phyloP scores from a whole-genome alignment of 2,113 vertebrate genomes.

The pig (Sus scrofa) region T2T-Sscrofa CM000822.6:664501-665000 shows the following conservation, averaged over 20 bases:
- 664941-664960: background rate
- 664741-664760: constrained; percentile 89
- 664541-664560: background rate
- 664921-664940: background rate
- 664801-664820: constrained; percentile 88
- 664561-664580: too few species aligned
- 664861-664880: constrained; percentile 93
- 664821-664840: constrained; percentile 88
- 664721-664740: fast-evolving
- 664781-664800: constrained; percentile 89
- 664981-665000: constrained; percentile 88
- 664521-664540: background rate
- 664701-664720: background rate
- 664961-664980: constrained; percentile 87
- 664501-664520: fast-evolving
- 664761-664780: constrained; percentile 91
- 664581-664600: background rate
- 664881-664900: constrained; percentile 57
- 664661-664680: background rate
- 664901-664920: background rate
- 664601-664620: background rate
- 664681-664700: fast-evolving
- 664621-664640: background rate
- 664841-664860: constrained; percentile 92
- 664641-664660: background rate